These are phyloP conservation scores for Actinernus sp. DNA, from an alignment of 92 coral and sea anemone species.

Conservation along the genomic window DNA sequence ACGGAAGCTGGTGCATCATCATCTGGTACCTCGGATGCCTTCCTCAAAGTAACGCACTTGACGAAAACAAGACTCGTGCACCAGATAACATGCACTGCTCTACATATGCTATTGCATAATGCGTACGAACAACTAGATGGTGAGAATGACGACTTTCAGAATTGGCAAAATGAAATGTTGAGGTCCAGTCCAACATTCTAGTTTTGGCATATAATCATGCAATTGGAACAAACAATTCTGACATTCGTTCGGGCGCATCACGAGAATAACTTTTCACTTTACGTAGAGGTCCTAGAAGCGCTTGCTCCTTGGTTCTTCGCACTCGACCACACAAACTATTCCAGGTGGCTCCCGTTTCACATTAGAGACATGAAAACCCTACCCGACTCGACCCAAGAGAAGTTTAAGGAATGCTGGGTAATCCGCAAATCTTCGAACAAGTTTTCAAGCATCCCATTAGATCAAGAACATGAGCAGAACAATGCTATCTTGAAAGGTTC, in stretches of 20 bases:
- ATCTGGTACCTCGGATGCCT: conserved; percentile 28
- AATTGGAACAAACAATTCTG: conserved; percentile 4
- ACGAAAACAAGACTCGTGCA: conserved; percentile 36
- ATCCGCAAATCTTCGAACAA: conserved; percentile 18
- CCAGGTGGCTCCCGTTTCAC: conserved; percentile 29
- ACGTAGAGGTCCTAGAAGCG: conserved; percentile 38
- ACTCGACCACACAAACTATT: conserved; percentile 39
- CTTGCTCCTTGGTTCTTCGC: conserved; percentile 54
- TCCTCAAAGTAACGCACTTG: conserved; percentile 18
- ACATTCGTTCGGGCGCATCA: conserved; percentile 42
- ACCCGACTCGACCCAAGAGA: conserved; percentile 17
- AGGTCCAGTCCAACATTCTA: conserved; percentile 46
- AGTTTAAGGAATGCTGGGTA: conserved; percentile 40
- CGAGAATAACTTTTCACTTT: conserved; percentile 39
- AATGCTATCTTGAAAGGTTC: conserved; percentile 38
- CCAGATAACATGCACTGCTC: conserved; percentile 13
- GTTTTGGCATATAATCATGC: conserved; percentile 20
- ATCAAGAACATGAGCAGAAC: conserved; percentile 41
- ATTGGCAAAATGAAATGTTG: conserved; percentile 20
- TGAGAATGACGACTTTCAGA: conserved; percentile 8
- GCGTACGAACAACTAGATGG: conserved; percentile 3
- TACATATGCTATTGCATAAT: not conserved
- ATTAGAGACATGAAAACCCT: conserved; percentile 14
- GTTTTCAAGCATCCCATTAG: conserved; percentile 22
- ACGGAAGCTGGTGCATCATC: conserved; percentile 34